Evolutionary conservation across 2,888 invertebrate species (phyloP).

Genomic region (Amphipoea lucens): DNA sequence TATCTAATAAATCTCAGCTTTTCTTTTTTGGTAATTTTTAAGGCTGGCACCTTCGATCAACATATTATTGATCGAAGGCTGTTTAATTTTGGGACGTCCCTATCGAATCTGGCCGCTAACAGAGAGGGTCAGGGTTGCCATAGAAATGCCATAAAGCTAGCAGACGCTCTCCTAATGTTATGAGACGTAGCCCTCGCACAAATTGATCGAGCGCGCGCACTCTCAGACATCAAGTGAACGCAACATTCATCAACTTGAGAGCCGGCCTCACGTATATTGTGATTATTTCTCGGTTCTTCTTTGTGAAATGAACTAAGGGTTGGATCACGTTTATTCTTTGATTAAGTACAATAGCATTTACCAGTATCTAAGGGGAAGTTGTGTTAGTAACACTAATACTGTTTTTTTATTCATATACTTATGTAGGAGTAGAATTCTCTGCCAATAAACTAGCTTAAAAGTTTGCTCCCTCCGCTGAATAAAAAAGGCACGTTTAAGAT

Average conservation of each 20-base stretch:
- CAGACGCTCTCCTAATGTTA: constrained; percentile 60
- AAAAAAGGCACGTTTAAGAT: not conserved
- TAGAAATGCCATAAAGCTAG: constrained; percentile 57
- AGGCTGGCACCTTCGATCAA: not conserved
- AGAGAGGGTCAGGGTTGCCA: constrained; percentile 49
- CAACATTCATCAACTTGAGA: constrained; percentile 59
- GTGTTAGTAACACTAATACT: not conserved
- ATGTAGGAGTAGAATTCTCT: not conserved
- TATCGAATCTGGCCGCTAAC: constrained; percentile 21
- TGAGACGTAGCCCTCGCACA: constrained; percentile 56
- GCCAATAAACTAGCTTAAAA: not conserved
- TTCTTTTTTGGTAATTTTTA: not conserved
- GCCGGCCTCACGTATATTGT: constrained; percentile 60
- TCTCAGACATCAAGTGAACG: constrained; percentile 43
- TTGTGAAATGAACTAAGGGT: constrained; percentile 35
- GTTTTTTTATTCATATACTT: not conserved
- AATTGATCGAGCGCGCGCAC: constrained; percentile 51
- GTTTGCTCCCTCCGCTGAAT: not conserved
- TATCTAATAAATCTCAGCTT: not conserved
- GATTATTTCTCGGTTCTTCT: constrained; percentile 57
- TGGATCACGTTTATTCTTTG: constrained; percentile 42
- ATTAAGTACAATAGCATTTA: constrained; percentile 25
- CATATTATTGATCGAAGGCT: too few relatives aligned
- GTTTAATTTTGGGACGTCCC: not conserved
- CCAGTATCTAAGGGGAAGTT: not conserved